These are phyloP conservation scores for Bombus soroeensis DNA, from an alignment of 1,140 invertebrate genomes.

Conservation along the genomic window DNA sequence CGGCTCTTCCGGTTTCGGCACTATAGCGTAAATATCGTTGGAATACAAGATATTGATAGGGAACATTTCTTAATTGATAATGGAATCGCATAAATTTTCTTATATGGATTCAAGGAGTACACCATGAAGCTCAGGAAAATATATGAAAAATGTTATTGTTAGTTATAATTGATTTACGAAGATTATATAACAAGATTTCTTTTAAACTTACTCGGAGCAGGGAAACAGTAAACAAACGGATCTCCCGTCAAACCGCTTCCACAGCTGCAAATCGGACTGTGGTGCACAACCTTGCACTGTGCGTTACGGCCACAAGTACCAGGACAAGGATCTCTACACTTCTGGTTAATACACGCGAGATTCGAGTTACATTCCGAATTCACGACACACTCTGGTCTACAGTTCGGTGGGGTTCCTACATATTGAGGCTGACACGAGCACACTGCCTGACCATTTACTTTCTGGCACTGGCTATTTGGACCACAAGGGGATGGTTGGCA, in stretches of 20 bases:
- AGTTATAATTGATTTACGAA: neutral
- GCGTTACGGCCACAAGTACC: slow-evolving; percentile 90
- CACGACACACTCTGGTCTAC: slow-evolving; percentile 89
- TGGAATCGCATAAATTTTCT: neutral
- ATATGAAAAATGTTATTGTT: neutral
- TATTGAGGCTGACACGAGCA: slow-evolving; percentile 89
- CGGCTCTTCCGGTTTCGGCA: slow-evolving; percentile 57
- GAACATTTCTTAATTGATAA: neutral
- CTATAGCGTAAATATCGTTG: slow-evolving; percentile 3
- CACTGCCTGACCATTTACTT: slow-evolving; percentile 84
- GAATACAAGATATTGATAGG: neutral
- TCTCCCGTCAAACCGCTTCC: slow-evolving; percentile 85
- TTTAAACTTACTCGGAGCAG: slow-evolving; percentile 77
- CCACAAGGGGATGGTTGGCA: slow-evolving; percentile 91
- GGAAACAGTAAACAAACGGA: slow-evolving; percentile 86
- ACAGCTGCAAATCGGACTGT: slow-evolving; percentile 86
- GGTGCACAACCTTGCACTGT: slow-evolving; percentile 86
- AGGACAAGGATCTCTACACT: slow-evolving; percentile 91
- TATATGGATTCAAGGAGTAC: neutral
- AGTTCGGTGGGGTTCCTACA: slow-evolving; percentile 88
- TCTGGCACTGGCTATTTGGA: slow-evolving; percentile 89
- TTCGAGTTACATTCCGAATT: slow-evolving; percentile 88
- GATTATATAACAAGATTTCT: neutral
- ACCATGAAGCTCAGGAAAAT: neutral
- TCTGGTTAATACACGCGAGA: slow-evolving; percentile 89